Percentiles rank a stretch among this genome's conserved stretches.
Evolutionary conservation across 2,888 invertebrate genomes (phyloP).

Genomic region (Eupithecia dodoneata): DNA sequence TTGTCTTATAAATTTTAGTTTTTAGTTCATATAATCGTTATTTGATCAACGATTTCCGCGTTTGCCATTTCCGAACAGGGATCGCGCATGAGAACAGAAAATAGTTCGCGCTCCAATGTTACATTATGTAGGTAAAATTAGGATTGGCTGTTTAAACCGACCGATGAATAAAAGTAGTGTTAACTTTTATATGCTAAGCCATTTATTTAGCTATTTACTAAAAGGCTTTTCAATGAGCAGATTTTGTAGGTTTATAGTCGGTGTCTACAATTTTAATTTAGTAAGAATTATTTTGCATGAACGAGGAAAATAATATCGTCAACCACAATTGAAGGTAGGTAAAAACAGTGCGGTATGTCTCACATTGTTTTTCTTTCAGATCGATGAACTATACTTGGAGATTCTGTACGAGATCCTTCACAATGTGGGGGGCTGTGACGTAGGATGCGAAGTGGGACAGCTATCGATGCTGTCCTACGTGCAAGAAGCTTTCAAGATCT

Average conservation of each 20-base stretch:
- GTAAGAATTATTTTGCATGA: background rate
- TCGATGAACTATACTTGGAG: constrained; percentile 94
- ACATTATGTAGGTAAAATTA: background rate
- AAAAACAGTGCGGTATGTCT: background rate
- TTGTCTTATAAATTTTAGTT: background rate
- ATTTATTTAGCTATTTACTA: background rate
- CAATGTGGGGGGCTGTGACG: constrained; percentile 93
- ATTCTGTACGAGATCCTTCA: constrained; percentile 92
- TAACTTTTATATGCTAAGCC: background rate
- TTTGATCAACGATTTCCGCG: background rate
- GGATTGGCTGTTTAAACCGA: background rate
- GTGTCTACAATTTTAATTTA: background rate
- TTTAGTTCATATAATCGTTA: background rate
- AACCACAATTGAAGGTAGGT: background rate
- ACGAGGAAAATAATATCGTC: background rate
- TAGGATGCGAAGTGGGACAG: constrained; percentile 87
- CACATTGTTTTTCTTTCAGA: constrained; percentile 77
- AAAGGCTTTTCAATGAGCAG: background rate
- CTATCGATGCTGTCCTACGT: constrained; percentile 89
- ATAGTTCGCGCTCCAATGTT: background rate
- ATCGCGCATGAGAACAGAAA: background rate
- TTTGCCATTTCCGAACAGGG: background rate
- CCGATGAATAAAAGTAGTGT: background rate
- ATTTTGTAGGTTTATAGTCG: background rate
- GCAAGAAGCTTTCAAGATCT: constrained; percentile 90